A percentile compares a stretch with the other conserved stretches of the same genome.
Evolutionary conservation across 2,888 invertebrate species (phyloP).

Genomic region (Melanotus villosus): DNA sequence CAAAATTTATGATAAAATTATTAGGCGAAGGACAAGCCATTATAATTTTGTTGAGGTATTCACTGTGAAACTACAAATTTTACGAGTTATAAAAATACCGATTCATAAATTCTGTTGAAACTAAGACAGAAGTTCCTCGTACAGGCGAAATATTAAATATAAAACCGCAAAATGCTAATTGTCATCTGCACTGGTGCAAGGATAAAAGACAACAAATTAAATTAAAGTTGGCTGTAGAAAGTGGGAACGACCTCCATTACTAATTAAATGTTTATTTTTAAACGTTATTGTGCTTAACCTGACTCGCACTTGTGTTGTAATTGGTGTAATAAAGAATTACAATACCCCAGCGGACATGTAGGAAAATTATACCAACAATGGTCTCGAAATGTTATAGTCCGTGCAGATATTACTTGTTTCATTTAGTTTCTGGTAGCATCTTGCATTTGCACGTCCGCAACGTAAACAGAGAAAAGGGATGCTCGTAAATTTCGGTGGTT

Average conservation of each 20-base stretch:
- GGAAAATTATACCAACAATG: conserved; percentile 14
- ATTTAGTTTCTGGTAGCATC: not conserved
- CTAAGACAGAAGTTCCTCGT: no score
- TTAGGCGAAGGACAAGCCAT: no score
- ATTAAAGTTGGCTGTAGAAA: conserved; percentile 21
- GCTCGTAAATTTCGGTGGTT: conserved; percentile 1
- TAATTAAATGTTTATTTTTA: conserved; percentile 37
- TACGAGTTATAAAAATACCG: no score
- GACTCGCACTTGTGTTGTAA: conserved; percentile 21
- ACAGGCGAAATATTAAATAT: no score
- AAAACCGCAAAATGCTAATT: not conserved
- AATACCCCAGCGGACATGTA: conserved; percentile 12
- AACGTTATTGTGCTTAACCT: conserved; percentile 21
- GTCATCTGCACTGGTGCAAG: not conserved
- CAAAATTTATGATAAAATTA: no score
- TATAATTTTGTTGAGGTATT: no score
- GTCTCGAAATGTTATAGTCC: conserved; percentile 20
- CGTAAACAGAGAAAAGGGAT: not conserved
- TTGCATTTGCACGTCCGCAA: not conserved
- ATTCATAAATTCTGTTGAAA: no score
- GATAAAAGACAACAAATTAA: conserved; percentile 21
- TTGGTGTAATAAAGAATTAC: conserved; percentile 36
- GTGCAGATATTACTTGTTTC: conserved; percentile 9
- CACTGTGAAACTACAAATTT: no score
- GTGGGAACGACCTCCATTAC: conserved; percentile 11